Evolutionary conservation across 2,888 invertebrate genomes (phyloP).

Genomic region (Allolobophora icterica): DNA sequence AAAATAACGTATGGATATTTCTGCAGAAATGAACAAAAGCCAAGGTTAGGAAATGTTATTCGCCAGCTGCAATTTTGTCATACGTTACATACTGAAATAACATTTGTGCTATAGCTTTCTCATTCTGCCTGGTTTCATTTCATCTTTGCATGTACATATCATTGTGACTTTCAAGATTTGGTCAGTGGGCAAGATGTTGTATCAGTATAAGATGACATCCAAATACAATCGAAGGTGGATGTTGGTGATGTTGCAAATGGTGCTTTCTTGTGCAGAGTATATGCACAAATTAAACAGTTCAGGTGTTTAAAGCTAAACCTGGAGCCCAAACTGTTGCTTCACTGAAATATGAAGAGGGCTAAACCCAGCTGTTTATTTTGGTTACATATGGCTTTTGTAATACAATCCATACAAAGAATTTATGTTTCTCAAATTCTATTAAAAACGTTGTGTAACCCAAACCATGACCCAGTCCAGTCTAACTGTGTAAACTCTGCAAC

Average conservation of each 20-base stretch:
- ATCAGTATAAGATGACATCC: background rate
- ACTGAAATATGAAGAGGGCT: background rate
- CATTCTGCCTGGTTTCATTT: background rate
- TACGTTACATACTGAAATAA: background rate
- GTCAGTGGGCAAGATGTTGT: background rate
- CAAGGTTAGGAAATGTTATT: background rate
- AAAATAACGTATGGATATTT: background rate
- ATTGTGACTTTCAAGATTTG: background rate
- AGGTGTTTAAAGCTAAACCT: slow-evolving; percentile 2
- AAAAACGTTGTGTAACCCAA: background rate
- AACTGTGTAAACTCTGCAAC: no score
- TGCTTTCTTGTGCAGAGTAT: background rate
- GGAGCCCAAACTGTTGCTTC: background rate
- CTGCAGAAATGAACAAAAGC: background rate
- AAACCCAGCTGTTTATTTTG: background rate
- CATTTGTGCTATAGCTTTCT: background rate
- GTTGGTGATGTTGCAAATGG: no score
- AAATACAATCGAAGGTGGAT: background rate
- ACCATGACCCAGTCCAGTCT: background rate
- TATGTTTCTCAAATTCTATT: background rate
- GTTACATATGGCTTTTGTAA: background rate
- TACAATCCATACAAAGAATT: background rate
- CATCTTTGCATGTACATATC: background rate
- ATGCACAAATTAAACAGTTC: background rate
- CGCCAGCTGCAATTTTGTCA: background rate